Evolutionary conservation across 2,113 vertebrate genomes (phyloP).

Genomic region (Myrmecophaga tridactyla): DNA sequence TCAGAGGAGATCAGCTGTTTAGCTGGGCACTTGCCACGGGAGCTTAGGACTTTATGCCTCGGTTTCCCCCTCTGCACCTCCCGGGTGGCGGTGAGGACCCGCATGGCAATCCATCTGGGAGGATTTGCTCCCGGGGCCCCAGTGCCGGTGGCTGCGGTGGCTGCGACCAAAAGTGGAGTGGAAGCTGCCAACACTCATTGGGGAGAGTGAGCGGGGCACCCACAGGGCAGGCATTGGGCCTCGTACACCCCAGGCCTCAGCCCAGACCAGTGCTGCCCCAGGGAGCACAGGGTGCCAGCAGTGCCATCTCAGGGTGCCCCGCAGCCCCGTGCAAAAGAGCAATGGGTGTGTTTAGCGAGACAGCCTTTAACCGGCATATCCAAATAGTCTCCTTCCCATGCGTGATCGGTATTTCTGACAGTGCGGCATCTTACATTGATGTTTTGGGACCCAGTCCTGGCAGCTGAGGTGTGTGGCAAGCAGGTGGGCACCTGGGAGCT

Average conservation of each 20-base stretch:
- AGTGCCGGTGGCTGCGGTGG: rapidly evolving
- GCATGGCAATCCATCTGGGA: rapidly evolving
- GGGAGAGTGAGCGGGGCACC: too few relatives aligned
- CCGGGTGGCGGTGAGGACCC: rapidly evolving
- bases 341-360: rapidly evolving
- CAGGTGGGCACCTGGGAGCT: not conserved
- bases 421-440: rapidly evolving
- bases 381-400: not conserved
- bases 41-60: rapidly evolving
- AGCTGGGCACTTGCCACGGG: rapidly evolving
- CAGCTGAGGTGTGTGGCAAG: not conserved
- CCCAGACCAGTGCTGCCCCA: too few relatives aligned
- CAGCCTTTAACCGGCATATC: not conserved
- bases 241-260: too few relatives aligned
- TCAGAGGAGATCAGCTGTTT: not conserved
- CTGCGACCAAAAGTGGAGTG: rapidly evolving
- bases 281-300: too few relatives aligned
- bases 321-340: not conserved
- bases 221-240: too few relatives aligned
- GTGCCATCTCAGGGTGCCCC: too few relatives aligned
- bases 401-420: not conserved
- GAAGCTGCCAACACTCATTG: too few relatives aligned
- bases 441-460: not conserved
- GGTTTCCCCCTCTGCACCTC: not conserved
- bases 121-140: too few relatives aligned